These are phyloP conservation scores for Anas bahamensis DNA, from an alignment of 2,797 vertebrate species.

Conservation along the genomic window DNA sequence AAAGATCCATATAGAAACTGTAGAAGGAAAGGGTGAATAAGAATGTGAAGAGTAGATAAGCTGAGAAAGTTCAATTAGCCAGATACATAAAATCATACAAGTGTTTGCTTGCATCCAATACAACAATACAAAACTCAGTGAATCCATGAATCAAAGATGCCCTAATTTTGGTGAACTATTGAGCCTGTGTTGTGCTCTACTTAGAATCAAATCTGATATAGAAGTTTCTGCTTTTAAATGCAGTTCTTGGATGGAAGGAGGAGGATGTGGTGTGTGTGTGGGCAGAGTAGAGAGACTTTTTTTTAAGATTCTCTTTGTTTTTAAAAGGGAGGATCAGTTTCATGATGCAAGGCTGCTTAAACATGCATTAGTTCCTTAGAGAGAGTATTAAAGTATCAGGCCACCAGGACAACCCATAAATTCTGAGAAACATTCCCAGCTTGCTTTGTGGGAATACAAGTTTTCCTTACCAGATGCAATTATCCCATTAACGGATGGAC, in stretches of 20 bases:
- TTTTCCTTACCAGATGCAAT: not conserved
- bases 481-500: not conserved
- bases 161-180: not conserved
- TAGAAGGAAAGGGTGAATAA: not conserved
- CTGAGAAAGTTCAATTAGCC: not conserved
- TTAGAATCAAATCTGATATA: not conserved
- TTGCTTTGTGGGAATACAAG: not conserved
- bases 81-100: not conserved
- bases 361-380: not conserved
- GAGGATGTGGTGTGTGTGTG: too few species aligned
- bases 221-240: not conserved
- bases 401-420: not conserved
- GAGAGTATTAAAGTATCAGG: not conserved
- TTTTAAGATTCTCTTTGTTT: not conserved
- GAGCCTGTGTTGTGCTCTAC: not conserved
- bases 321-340: not conserved
- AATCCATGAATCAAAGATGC: not conserved
- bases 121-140: not conserved
- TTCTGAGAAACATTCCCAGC: not conserved
- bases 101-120: not conserved
- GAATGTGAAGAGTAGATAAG: not conserved
- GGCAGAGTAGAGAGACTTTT: not conserved
- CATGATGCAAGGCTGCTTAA: not conserved
- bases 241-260: not conserved
- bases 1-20: not conserved